Evolutionary conservation across 2,113 vertebrate species (phyloP).

Genomic region (Dasypus novemcinctus): DNA sequence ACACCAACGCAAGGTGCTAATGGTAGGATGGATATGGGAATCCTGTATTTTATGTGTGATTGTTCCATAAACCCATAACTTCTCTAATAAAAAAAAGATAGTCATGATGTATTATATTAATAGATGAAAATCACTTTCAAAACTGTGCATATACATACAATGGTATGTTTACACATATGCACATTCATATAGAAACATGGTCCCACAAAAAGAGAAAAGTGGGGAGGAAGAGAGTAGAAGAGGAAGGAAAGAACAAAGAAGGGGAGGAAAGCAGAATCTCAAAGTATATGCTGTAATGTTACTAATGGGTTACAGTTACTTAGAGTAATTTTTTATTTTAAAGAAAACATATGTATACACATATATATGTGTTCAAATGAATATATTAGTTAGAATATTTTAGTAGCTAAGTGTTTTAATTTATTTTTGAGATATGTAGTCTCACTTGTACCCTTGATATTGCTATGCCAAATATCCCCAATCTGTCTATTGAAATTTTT

Average conservation of each 20-base stretch:
- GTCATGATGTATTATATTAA: neutral
- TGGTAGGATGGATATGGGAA: too few species aligned
- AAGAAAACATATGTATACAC: neutral
- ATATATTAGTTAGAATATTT: neutral
- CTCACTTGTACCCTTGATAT: neutral
- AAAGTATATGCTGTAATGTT: neutral
- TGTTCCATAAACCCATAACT: too few species aligned
- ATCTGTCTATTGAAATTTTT: neutral
- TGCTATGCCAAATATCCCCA: neutral
- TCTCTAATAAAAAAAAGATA: neutral
- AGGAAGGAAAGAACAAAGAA: neutral
- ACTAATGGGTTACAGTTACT: neutral
- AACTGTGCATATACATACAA: neutral
- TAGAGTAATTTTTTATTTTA: neutral
- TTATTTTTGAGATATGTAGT: neutral
- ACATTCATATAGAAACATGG: neutral
- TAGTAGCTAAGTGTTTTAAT: neutral
- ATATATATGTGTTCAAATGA: neutral
- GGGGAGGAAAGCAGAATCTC: neutral
- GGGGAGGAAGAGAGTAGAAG: too few species aligned
- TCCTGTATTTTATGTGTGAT: too few species aligned
- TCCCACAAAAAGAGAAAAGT: neutral
- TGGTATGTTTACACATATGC: fast-evolving
- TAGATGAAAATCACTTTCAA: neutral
- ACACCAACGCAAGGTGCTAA: too few species aligned